Evolutionary conservation across 2,113 vertebrate species (phyloP).

Genomic region (Sclerurus mexicanus): DNA sequence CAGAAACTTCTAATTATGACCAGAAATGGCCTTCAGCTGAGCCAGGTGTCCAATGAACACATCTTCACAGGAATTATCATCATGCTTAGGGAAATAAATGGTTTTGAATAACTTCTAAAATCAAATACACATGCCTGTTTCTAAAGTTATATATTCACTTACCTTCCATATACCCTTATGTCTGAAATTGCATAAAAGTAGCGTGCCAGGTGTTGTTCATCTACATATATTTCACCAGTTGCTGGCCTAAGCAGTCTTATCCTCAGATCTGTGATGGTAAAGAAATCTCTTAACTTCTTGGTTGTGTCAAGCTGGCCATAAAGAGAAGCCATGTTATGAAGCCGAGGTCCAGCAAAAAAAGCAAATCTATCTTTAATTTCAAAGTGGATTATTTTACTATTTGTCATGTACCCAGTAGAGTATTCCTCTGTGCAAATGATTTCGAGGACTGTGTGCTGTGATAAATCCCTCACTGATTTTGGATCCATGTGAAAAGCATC

Average conservation of each 20-base stretch:
- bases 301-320: constrained; percentile 98
- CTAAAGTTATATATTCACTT: constrained; percentile 66
- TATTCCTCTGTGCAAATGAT: constrained; percentile 99
- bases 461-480: constrained; percentile 92
- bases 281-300: constrained; percentile 98
- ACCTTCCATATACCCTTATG: constrained; percentile 98
- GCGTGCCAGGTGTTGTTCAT: constrained; percentile 90
- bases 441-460: constrained; percentile 91
- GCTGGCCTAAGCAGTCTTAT: constrained; percentile 92
- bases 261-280: constrained; percentile 96
- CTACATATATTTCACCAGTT: constrained; percentile 93
- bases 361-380: constrained; percentile 99
- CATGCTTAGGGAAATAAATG: neutral
- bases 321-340: constrained; percentile 98
- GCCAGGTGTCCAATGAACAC: neutral
- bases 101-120: neutral
- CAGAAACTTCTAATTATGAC: neutral
- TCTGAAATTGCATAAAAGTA: constrained; percentile 99
- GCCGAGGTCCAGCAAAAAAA: constrained; percentile 93
- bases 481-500: constrained; percentile 98
- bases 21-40: neutral
- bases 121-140: neutral
- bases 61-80: neutral
- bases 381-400: constrained; percentile 96
- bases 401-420: constrained; percentile 92